Base-by-base conservation (phyloP, 2,888 invertebrate species). In the Digitonthophagus gazella region DNA sequence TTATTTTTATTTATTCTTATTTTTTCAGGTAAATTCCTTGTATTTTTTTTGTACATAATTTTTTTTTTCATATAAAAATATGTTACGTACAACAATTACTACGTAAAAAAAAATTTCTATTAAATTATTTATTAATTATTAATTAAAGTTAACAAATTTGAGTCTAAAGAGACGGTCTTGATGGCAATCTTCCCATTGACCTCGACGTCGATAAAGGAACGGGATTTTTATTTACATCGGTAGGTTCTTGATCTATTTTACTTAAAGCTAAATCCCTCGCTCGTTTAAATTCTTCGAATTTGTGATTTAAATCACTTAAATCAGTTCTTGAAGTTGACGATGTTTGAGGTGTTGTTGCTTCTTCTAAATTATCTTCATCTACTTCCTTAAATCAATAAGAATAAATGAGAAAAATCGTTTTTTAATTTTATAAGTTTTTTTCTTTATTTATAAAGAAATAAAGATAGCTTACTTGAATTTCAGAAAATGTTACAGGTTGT, bases 401-500 rank as follows among this genome's bases (percentile, higher is more conserved):
- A 72, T 67, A 64, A 64, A 61, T 15, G 19, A 15, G 16, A 15
- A 16, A 58, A 1, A 16, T 57, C 14, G 16, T 6, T 67, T 3
- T 55, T 58, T 22, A 58, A 67, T 20, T 15, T 61, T 18, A 20
- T 15, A 18, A 61, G n/a, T 18, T 11, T 28, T 15, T 65, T 44
- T 65, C 54, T 54, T 54, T n/a, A n/a, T n/a, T n/a, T n/a, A n/a
- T n/a, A n/a, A n/a, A n/a, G n/a, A n/a, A n/a, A n/a, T n/a, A n/a
- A n/a, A n/a, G n/a, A n/a, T n/a, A n/a, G n/a, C 67, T 70, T 77
- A 88, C 90, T 85, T 90, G 88, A 74, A 92, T 92, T 83, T 92
- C 92, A 56, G 91, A 89, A 81, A 92, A 92, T 58, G 92, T 92
- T 73, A 92, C 89, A 1, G 91, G 91, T 79, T 89, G 89, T 44